These are phyloP conservation scores for Xanthia icteritia DNA, from an alignment of 2,888 invertebrate genomes.

Conservation along the genomic window DNA sequence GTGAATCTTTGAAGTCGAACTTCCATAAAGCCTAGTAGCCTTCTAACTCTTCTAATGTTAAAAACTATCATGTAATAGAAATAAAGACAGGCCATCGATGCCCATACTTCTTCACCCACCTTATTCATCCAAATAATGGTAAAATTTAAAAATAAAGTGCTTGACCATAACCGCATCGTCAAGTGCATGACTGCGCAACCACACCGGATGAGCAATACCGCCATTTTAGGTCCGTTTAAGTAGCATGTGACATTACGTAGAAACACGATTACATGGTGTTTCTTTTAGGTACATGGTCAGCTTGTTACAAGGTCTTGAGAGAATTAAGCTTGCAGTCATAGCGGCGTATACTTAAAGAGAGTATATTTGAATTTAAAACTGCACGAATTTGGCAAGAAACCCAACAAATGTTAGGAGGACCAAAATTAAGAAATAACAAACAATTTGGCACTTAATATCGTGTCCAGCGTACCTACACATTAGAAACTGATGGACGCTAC, in stretches of 20 bases:
- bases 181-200: conserved; percentile 42
- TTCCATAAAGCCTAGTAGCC: too few relatives aligned
- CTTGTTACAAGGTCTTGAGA: conserved; percentile 7
- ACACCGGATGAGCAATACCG: conserved; percentile 54
- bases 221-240: conserved; percentile 57
- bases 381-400: not conserved
- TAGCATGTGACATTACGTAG: conserved; percentile 32
- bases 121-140: conserved; percentile 32
- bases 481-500: too few relatives aligned
- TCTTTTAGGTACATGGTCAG: conserved; percentile 28
- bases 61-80: not conserved
- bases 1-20: too few relatives aligned
- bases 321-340: not conserved
- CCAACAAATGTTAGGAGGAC: not conserved
- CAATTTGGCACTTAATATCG: not conserved
- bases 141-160: conserved; percentile 30
- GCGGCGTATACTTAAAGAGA: not conserved
- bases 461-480: not conserved
- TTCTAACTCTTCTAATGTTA: not conserved
- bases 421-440: not conserved
- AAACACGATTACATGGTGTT: conserved; percentile 15
- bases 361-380: not conserved
- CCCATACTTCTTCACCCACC: not conserved
- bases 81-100: not conserved
- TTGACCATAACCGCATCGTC: conserved; percentile 50